Percentiles rank a stretch among this genome's conserved stretches.
phyloP scores from a whole-genome alignment of 2,888 invertebrate genomes.

The Nephrocerus scutellatus region DNA sequence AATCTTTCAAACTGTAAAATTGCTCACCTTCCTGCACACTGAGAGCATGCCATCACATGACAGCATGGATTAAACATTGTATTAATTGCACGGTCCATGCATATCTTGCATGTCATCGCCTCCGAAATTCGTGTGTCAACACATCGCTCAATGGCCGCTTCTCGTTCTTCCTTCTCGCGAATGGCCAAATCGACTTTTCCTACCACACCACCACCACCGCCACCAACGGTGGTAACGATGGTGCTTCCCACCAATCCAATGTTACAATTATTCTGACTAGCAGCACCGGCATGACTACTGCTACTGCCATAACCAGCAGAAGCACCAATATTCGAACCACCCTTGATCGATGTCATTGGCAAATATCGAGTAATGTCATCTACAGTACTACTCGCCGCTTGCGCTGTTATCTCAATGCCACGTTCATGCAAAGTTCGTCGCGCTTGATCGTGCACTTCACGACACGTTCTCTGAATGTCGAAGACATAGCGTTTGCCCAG shows the following conservation, averaged over 20 bases:
- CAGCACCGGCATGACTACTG: too few relatives aligned
- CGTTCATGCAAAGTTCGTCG: slow-evolving; percentile 63
- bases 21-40: slow-evolving; percentile 61
- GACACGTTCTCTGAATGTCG: slow-evolving; percentile 79
- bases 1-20: neutral
- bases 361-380: slow-evolving; percentile 26
- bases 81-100: slow-evolving; percentile 78
- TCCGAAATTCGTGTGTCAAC: slow-evolving; percentile 51
- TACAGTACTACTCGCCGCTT: slow-evolving; percentile 19
- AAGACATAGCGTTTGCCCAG: slow-evolving; percentile 85
- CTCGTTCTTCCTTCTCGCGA: slow-evolving; percentile 42
- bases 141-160: slow-evolving; percentile 44
- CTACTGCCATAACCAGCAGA: too few relatives aligned
- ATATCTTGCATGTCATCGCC: slow-evolving; percentile 76
- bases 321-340: too few relatives aligned
- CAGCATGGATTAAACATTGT: slow-evolving; percentile 81
- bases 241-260: slow-evolving; percentile 8
- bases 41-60: slow-evolving; percentile 75
- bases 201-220: slow-evolving; percentile 3
- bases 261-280: too few relatives aligned
- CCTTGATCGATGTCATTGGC: slow-evolving; percentile 15
- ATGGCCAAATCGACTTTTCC: slow-evolving; percentile 41
- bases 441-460: slow-evolving; percentile 85
- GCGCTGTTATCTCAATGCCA: slow-evolving; percentile 37
- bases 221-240: slow-evolving; percentile 2